A percentile compares a stretch with the other conserved stretches of the same genome.
Conservation (phyloP, 2,888 invertebrate genomes). For the Brenthis daphne region DNA sequence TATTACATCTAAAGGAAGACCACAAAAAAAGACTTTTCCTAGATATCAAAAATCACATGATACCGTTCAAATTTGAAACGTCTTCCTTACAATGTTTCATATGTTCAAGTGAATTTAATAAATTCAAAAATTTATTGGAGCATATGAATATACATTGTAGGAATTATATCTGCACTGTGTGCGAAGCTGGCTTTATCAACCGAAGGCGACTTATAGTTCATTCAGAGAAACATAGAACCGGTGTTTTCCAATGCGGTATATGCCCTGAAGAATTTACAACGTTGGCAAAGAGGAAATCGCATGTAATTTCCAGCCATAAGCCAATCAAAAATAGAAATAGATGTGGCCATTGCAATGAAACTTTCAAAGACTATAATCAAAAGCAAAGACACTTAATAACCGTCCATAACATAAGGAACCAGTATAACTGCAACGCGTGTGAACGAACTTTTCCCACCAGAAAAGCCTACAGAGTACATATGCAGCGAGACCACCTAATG, state of each 20-base stretch:
- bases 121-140: slow-evolving; percentile 48
- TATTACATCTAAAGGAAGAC: slow-evolving; percentile 47
- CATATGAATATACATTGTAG: slow-evolving; percentile 65
- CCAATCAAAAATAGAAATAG: slow-evolving; percentile 46
- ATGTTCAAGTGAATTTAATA: slow-evolving; percentile 44
- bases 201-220: slow-evolving; percentile 39
- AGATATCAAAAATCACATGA: slow-evolving; percentile 53
- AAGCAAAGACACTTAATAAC: slow-evolving; percentile 47
- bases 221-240: slow-evolving; percentile 41
- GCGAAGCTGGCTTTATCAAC: slow-evolving; percentile 54
- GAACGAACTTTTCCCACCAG: slow-evolving; percentile 46
- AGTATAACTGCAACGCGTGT: slow-evolving; percentile 49
- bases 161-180: slow-evolving; percentile 58
- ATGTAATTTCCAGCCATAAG: slow-evolving; percentile 61
- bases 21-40: slow-evolving; percentile 49
- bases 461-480: slow-evolving; percentile 46
- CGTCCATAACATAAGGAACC: slow-evolving; percentile 44
- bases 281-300: slow-evolving; percentile 55
- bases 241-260: slow-evolving; percentile 42
- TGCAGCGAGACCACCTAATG: slow-evolving; percentile 56
- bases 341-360: slow-evolving; percentile 52
- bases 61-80: slow-evolving; percentile 56
- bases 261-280: slow-evolving; percentile 58
- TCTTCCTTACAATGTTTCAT: slow-evolving; percentile 49
- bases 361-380: slow-evolving; percentile 49